phyloP scores from a whole-genome alignment of 2,888 invertebrate species.

The Isoperla grammatica region DNA sequence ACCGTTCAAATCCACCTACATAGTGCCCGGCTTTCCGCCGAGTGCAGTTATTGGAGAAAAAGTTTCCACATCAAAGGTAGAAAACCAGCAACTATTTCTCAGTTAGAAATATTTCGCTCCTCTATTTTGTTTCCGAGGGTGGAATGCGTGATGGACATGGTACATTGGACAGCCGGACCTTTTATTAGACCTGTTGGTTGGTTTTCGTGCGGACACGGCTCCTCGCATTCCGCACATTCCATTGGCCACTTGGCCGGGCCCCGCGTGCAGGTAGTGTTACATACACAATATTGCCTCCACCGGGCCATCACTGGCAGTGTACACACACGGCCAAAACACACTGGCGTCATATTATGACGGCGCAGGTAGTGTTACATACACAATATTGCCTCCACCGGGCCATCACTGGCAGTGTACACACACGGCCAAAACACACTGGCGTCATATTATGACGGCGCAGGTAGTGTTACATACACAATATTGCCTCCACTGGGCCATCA shows the following conservation, averaged over 20 bases:
- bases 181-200: constrained; percentile 11
- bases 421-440: no score
- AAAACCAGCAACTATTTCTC: neutral
- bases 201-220: neutral
- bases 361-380: no score
- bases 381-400: no score
- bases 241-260: constrained; percentile 11
- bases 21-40: no score
- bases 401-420: no score
- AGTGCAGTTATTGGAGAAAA: no score
- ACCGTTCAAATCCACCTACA: no score
- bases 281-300: constrained; percentile 2
- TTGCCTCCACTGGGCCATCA: no score
- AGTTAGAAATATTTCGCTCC: constrained; percentile 7
- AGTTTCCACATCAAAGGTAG: constrained; percentile 2
- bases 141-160: constrained; percentile 9
- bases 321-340: neutral
- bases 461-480: no score
- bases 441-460: no score
- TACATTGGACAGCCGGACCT: constrained; percentile 6
- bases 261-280: neutral
- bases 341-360: neutral
- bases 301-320: constrained; percentile 5
- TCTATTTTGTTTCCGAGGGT: neutral
- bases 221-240: constrained; percentile 7